Base-by-base conservation (phyloP, 2,888 invertebrate species). In the Melanophora roralis region DNA sequence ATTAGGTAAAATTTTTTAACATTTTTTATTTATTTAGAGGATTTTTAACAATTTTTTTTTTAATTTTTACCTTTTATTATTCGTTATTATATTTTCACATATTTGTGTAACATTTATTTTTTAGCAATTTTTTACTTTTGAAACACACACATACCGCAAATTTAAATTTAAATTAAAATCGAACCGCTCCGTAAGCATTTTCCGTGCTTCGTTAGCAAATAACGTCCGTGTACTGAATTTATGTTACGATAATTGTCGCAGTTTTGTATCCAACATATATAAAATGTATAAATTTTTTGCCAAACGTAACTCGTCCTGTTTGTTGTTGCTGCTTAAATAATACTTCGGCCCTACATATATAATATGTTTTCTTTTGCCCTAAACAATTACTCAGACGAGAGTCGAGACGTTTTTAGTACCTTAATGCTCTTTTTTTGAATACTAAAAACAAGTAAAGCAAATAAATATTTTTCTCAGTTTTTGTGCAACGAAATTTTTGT, bases 201-300 rank as follows among this genome's bases (percentile, higher is more conserved):
- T 40, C 62, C 72, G 72, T 87, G 84, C 83, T 85, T 77, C 74
- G 85, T 82, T 85, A 84, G 84, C 87, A 85, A 88, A 86, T 86
- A 85, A 85, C 86, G 85, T 87, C 85, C 86, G 87, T 87, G 85
- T 85, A 87, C 87, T 87, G 88, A 85, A 86, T 85, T 84, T 84
- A 84, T 85, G 83, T 83, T 82, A 83, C 84, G 82, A 84, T 83
- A 85, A 86, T 86, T 87, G 87, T 88, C 87, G 86, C 86, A 88
- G 86, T 88, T 88, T 79, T 79, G 75, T 88, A 88, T 86, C 84
- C 86, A 85, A 84, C 84, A 85, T 78, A 84, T 84, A 84, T 84
- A 81, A 83, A 82, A 80, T 83, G 81, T 69, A 62, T 51, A 43
- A 6, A 74, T 55, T 34, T 60, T 51, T 8, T 27, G 27, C 12